phyloP scores from a whole-genome alignment of 2,113 vertebrate genomes.

The Periophthalmodon schlosseri region DNA sequence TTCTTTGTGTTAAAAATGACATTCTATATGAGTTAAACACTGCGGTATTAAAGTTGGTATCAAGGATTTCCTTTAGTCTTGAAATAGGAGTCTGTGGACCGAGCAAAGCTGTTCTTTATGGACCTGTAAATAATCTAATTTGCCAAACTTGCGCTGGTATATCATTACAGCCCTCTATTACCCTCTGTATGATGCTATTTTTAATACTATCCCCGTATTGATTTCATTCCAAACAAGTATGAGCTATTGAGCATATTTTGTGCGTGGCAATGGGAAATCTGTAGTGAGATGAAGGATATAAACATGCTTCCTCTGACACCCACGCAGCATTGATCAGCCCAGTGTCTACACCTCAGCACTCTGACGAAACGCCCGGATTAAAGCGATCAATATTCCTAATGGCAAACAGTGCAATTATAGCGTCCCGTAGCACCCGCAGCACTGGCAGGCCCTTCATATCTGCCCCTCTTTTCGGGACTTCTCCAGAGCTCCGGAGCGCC shows the following conservation, averaged over 20 bases:
- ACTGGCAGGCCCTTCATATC: slow-evolving; percentile 22
- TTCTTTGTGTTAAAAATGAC: no score
- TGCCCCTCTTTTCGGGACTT: slow-evolving; percentile 15
- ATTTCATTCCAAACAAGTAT: background rate
- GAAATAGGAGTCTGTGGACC: no score
- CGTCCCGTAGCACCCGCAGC: background rate
- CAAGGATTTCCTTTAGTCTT: no score
- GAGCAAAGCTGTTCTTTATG: no score
- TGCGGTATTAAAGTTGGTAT: no score
- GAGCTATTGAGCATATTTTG: background rate
- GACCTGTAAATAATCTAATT: no score
- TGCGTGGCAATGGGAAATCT: background rate
- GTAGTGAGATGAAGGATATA: background rate
- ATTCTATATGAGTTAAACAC: no score
- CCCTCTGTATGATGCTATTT: background rate
- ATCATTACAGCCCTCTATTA: background rate
- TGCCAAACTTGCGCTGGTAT: background rate
- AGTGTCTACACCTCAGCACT: slow-evolving; percentile 10
- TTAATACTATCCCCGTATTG: background rate
- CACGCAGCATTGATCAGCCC: background rate
- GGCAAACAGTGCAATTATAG: slow-evolving; percentile 36
- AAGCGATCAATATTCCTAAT: slow-evolving; percentile 45
- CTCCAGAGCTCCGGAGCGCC: slow-evolving; percentile 9
- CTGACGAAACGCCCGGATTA: slow-evolving; percentile 20
- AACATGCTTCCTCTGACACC: background rate